A percentile compares a stretch with the other conserved stretches of the same genome.
These are phyloP conservation scores for Napeogenes inachia DNA, from an alignment of 2,888 invertebrate genomes.

Conservation along the genomic window DNA sequence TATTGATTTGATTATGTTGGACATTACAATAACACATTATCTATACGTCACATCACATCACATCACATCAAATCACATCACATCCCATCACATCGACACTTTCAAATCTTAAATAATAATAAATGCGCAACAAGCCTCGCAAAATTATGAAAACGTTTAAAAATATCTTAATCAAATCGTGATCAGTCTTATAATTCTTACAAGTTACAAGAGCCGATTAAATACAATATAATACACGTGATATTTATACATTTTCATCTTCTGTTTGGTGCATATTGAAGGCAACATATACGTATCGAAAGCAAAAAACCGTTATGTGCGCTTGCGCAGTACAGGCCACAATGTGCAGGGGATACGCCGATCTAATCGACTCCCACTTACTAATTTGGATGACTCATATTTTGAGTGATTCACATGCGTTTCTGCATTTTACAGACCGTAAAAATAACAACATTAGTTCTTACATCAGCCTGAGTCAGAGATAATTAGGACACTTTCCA, in stretches of 20 bases:
- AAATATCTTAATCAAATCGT: conserved; percentile 5
- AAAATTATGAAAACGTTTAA: conserved; percentile 50
- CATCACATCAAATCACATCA: too few relatives aligned
- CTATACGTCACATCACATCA: not conserved
- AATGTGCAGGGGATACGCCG: conserved; percentile 44
- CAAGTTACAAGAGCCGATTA: conserved; percentile 3
- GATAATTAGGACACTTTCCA: conserved; percentile 15
- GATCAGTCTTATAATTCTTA: conserved; percentile 9
- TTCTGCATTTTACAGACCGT: not conserved
- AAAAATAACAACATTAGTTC: too few relatives aligned
- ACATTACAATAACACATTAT: conserved; percentile 6
- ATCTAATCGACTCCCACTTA: conserved; percentile 41
- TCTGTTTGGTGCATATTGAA: conserved; percentile 31
- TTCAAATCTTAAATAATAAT: conserved; percentile 61
- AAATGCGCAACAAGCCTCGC: conserved; percentile 73
- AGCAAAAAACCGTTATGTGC: conserved; percentile 68
- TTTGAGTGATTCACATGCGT: conserved; percentile 33
- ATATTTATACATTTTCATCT: not conserved
- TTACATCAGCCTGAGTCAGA: not conserved
- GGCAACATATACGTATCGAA: conserved; percentile 46
- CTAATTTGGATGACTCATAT: conserved; percentile 44
- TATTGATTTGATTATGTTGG: conserved; percentile 5
- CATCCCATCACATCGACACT: conserved; percentile 28
- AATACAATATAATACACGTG: conserved; percentile 6
- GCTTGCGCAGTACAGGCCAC: conserved; percentile 36